Percentiles rank a stretch among this genome's conserved stretches.
Evolutionary conservation across 92 coral and sea anemone genomes (phyloP).

Genomic region (Actinostola sp.): DNA sequence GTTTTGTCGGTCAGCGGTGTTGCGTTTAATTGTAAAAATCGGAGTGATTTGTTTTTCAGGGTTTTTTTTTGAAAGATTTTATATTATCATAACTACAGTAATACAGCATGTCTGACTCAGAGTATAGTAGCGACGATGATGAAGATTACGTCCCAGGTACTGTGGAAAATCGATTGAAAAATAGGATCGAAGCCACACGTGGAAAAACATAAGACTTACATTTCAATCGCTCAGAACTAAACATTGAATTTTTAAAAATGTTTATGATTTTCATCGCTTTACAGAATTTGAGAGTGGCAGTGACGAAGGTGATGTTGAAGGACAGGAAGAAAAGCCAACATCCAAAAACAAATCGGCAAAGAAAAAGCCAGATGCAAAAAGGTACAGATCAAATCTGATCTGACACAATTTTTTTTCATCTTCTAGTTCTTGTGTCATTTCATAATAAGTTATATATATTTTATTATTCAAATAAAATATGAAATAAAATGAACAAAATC

Average conservation of each 20-base stretch:
- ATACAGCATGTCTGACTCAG: conserved; percentile 72
- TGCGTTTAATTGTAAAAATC: too few species aligned
- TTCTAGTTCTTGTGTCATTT: too few species aligned
- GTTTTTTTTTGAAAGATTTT: too few species aligned
- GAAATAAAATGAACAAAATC: too few species aligned
- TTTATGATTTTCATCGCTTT: background rate
- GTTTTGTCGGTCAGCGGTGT: conserved; percentile 39
- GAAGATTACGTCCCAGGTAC: conserved; percentile 86
- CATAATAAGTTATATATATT: too few species aligned
- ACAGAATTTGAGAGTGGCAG: conserved; percentile 28
- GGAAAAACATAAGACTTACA: background rate
- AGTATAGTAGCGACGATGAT: conserved; percentile 77
- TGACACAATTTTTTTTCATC: background rate
- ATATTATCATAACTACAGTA: too few species aligned
- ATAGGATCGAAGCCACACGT: background rate
- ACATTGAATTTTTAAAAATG: background rate
- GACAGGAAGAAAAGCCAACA: background rate
- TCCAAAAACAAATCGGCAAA: conserved; percentile 17
- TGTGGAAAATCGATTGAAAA: background rate
- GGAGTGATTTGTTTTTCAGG: too few species aligned
- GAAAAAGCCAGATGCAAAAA: conserved; percentile 24
- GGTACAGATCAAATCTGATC: conserved; percentile 18
- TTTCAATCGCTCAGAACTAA: too few species aligned
- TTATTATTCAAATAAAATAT: background rate
- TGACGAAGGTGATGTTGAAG: conserved; percentile 8